Evolutionary conservation across 2,888 invertebrate species (phyloP).

Genomic region (Amiota communis): DNA sequence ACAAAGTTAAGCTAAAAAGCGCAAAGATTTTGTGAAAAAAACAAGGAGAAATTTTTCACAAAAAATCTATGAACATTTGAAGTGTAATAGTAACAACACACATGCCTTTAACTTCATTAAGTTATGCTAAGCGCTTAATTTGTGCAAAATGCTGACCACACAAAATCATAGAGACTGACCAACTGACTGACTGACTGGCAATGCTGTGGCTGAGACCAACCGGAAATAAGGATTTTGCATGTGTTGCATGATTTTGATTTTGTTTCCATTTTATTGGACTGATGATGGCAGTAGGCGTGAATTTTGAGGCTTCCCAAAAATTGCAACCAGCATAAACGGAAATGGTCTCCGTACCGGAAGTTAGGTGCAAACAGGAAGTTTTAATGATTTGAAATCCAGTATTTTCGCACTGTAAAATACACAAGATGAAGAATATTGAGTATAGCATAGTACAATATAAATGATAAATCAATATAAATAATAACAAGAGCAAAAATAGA

Average conservation of each 20-base stretch:
- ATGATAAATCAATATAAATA: too few species aligned
- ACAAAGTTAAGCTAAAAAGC: conserved; percentile 13
- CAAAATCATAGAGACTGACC: not conserved
- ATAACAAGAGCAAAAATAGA: not conserved
- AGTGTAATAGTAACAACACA: conserved; percentile 13
- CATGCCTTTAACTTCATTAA: not conserved
- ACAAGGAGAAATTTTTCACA: not conserved
- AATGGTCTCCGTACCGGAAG: not conserved
- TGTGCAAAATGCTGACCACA: conserved; percentile 10
- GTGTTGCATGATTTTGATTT: not conserved
- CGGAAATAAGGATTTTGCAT: conserved; percentile 7
- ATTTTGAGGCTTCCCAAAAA: not conserved
- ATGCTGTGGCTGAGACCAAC: not conserved
- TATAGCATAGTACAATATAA: too few species aligned
- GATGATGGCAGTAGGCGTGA: not conserved
- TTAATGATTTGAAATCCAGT: too few species aligned
- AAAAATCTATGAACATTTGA: conserved; percentile 5
- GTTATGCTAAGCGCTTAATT: conserved; percentile 21
- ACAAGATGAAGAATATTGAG: too few species aligned
- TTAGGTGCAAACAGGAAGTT: too few species aligned
- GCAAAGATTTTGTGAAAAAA: not conserved
- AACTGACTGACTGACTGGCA: conserved; percentile 4
- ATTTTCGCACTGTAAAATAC: too few species aligned
- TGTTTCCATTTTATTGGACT: not conserved
- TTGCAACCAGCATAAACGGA: not conserved